Percentiles rank a stretch among this genome's conserved stretches.
phyloP scores from a whole-genome alignment of 2,888 invertebrate species.

The Dugesia japonica region DNA sequence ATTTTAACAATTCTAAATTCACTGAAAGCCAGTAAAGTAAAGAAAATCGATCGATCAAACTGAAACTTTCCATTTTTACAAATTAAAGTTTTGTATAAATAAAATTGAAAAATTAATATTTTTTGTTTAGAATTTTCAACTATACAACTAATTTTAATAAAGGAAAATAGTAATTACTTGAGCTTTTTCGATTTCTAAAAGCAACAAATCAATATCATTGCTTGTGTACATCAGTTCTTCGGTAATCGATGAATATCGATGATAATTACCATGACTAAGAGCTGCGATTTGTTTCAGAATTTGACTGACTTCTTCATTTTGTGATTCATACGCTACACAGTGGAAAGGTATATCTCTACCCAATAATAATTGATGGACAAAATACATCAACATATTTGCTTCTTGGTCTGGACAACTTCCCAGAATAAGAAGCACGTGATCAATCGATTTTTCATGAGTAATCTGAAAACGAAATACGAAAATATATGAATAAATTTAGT shows the following conservation, averaged over 20 bases:
- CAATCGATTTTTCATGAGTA: constrained; percentile 14
- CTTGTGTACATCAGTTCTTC: constrained; percentile 48
- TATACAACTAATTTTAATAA: too few relatives aligned
- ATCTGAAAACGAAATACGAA: neutral
- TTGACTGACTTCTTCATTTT: constrained; percentile 37
- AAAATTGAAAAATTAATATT: too few relatives aligned
- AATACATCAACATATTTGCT: constrained; percentile 44
- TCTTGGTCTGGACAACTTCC: constrained; percentile 42
- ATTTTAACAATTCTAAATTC: too few relatives aligned
- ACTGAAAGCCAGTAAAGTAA: too few relatives aligned
- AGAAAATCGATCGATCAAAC: too few relatives aligned
- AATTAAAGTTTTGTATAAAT: too few relatives aligned
- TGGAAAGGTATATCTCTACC: constrained; percentile 42
- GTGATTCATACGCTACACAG: constrained; percentile 47
- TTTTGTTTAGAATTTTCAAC: too few relatives aligned
- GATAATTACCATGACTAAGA: constrained; percentile 43
- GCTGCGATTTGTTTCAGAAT: constrained; percentile 42
- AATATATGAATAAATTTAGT: neutral
- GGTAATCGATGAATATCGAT: constrained; percentile 45
- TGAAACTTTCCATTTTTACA: too few relatives aligned
- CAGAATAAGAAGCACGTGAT: constrained; percentile 29
- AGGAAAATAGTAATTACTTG: constrained; percentile 36
- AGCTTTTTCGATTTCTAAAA: constrained; percentile 44
- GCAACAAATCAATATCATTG: constrained; percentile 44
- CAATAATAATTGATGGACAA: constrained; percentile 43